Base-by-base conservation (phyloP, 2,888 invertebrate species). In the Tortricodes alternella region DNA sequence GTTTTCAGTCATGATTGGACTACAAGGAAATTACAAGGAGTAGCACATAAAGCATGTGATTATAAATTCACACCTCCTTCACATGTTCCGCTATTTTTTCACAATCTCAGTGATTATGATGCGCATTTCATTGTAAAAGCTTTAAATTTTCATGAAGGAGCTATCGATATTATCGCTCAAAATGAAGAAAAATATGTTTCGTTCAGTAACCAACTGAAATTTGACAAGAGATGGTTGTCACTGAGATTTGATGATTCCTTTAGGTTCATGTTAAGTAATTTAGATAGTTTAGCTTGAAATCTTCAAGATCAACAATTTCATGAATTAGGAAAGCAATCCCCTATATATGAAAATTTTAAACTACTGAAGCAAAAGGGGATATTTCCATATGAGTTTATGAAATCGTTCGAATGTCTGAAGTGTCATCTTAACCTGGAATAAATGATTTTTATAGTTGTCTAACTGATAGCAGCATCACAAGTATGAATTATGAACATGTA, bases 161-260 rank as follows among this genome's bases (percentile, higher is more conserved):
- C 41, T 13, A 55, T 58, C 19, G 59, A 61, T 29, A 46, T 60
- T 27, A 49, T 51, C n/a, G 53, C 58, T 8, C 41, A 58, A 58
- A 59, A 53, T 19, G 58, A 60, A 21, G 60, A 59, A 51, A 60
- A 52, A 41, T 62, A 60, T 37, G 59, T 60, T 11, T 56, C 29
- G 1, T 49, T 56, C 35, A 11, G 19, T 9, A 52, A 46, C 27
- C 23, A 27, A n/a, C 18, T 29, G 1, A 39, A 32, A 29, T 7
- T 32, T 39, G 8, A 38, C 27, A 44, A 24, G 11, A 43, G 21
- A 44, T 44, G 1, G 4, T 15, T 53, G 3, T 11, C 19, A n/a
- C 21, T 53, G n/a, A 53, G 53, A 39, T 53, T 44, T 52, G 29
- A 29, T 18, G 44, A 24, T 44, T 43, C 51, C 6, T 43, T 34